phyloP scores from a whole-genome alignment of 2,113 vertebrate genomes.

The Melierax canorus region DNA sequence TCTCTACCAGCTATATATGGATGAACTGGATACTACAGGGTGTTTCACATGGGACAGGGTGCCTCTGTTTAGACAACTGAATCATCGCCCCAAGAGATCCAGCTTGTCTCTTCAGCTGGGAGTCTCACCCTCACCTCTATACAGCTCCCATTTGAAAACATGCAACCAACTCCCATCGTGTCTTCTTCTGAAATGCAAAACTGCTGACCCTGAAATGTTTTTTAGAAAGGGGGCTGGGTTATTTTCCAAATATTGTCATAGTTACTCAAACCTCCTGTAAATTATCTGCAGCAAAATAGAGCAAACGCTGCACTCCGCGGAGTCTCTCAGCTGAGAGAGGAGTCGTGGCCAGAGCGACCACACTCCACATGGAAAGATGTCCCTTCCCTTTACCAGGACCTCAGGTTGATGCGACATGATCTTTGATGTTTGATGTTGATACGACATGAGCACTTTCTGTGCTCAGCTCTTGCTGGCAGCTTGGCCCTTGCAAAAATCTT shows the following conservation, averaged over 20 bases:
- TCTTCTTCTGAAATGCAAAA: not conserved
- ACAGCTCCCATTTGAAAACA: not conserved
- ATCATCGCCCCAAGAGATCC: not conserved
- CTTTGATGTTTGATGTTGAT: too few species aligned
- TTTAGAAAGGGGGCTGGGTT: not conserved
- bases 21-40: not conserved
- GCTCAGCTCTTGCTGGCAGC: not conserved
- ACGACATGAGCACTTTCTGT: not conserved
- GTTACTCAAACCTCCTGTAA: not conserved
- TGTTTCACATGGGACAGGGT: not conserved
- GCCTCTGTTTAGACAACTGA: not conserved
- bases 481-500: not conserved
- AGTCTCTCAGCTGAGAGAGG: not conserved
- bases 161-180: too few species aligned
- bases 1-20: not conserved
- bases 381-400: not conserved
- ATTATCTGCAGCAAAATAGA: not conserved
- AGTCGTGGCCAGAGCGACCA: not conserved
- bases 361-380: not conserved
- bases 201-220: not conserved
- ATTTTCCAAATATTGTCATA: not conserved
- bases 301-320: rapidly evolving
- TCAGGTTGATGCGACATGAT: not conserved
- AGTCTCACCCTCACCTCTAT: not conserved
- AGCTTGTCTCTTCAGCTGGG: not conserved